Base-by-base conservation (phyloP, 1,140 invertebrate genomes). In the Leptonema lineaticorne region DNA sequence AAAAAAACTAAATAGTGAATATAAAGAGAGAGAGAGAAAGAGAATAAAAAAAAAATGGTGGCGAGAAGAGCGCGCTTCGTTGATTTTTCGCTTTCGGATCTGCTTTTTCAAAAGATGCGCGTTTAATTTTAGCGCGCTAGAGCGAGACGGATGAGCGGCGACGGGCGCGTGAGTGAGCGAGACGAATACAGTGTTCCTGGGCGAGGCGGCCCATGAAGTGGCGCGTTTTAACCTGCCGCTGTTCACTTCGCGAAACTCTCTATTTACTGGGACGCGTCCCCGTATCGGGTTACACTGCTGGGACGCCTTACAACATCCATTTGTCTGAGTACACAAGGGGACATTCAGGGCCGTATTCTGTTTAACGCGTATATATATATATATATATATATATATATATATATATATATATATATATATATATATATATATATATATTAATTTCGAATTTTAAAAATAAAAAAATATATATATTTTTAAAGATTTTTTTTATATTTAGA, bases 221-320 rank as follows among this genome's bases (percentile, higher is more conserved):
- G 33, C 24, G 11, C 24, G 24, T 20, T 18, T 2, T 1, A 5
- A 9, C 37, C 11, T 27, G 56, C 22, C 41, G 48, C n/a, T 29
- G 56, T 16, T n/a, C n/a, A n/a, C n/a, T n/a, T n/a, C 16, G 30
- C 29, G 14, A 56, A 24, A 22, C 27, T n/a, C 26, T 1, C 33
- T 64, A 64, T 50, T 66, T 57, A 18, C 2, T 20, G 18, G 48
- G 9, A 50, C 63, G 63, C 22, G 37, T 28, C 37, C 37, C 50
- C 63, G 63, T 66, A 66, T 66, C 63, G 63, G 63, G 63, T 66
- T 66, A 37, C 63, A 29, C 28, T 29, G 62, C 62, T 64, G 41
- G 62, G 62, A 68, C 56, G 67, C 67, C 67, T 58, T 68, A 68
- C 63, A 62, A 68, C 57, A 68, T 68, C 67, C 67, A 68, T 68